Evolutionary conservation across 2,113 vertebrate genomes (phyloP).

Genomic region (Zeus faber): DNA sequence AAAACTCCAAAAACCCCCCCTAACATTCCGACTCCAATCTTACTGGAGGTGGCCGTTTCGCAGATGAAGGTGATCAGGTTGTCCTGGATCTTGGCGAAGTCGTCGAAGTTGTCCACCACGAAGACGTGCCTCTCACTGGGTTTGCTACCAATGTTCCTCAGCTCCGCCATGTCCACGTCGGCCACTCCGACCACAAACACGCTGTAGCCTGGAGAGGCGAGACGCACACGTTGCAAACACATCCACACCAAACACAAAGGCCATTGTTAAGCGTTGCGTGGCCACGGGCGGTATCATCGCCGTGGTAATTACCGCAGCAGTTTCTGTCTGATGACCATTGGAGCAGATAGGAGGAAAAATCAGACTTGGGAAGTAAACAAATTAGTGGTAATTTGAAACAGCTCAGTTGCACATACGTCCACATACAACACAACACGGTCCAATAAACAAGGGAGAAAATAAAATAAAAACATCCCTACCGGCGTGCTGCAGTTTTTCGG

Average conservation of each 20-base stretch:
- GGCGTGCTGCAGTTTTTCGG: conserved; percentile 86
- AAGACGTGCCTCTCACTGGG: conserved; percentile 96
- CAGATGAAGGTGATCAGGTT: conserved; percentile 98
- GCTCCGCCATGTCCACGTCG: conserved; percentile 88
- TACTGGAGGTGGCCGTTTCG: conserved; percentile 98
- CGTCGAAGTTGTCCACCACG: conserved; percentile 94
- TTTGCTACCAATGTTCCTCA: conserved; percentile 92
- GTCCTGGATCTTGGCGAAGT: conserved; percentile 96
- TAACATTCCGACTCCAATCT: conserved; percentile 65
- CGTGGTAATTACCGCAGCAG: conserved; percentile 6
- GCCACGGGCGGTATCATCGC: conserved; percentile 1
- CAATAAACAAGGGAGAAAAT: background rate
- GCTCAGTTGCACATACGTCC: background rate
- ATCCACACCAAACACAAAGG: conserved; percentile 25
- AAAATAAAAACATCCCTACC: conserved; percentile 32
- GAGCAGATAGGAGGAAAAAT: conserved; percentile 5
- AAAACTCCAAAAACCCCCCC: background rate
- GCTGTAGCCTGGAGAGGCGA: conserved; percentile 83
- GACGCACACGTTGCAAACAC: conserved; percentile 5
- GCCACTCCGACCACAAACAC: conserved; percentile 96
- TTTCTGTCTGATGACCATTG: conserved; percentile 13
- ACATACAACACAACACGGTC: background rate
- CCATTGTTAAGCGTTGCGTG: conserved; percentile 27
- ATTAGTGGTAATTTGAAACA: conserved; percentile 14
- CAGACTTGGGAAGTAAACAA: background rate